Evolutionary conservation across 2,888 invertebrate species (phyloP).

Genomic region (Corbicula japonica): DNA sequence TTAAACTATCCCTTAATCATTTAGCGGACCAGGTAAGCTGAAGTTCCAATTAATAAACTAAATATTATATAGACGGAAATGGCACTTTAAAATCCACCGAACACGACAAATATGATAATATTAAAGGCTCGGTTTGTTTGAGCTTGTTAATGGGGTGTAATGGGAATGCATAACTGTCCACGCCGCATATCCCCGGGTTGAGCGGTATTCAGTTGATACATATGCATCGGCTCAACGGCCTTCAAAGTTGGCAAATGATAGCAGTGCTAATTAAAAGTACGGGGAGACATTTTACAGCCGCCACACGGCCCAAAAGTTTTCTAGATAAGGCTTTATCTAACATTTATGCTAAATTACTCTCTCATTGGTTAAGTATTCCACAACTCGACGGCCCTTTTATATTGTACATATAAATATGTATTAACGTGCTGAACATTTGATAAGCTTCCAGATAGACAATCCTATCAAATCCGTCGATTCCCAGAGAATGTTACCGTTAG

Average conservation of each 20-base stretch:
- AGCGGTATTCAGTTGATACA: too few species aligned
- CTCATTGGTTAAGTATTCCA: too few species aligned
- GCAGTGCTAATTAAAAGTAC: too few species aligned
- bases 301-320: too few species aligned
- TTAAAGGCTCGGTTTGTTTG: neutral
- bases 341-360: too few species aligned
- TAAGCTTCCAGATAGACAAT: neutral
- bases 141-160: neutral
- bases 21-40: slow-evolving; percentile 64
- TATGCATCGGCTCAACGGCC: too few species aligned
- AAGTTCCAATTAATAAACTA: neutral
- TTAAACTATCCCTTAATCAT: slow-evolving; percentile 59
- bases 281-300: too few species aligned
- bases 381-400: neutral
- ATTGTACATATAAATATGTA: neutral
- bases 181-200: neutral
- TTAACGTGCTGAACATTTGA: neutral
- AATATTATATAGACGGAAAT: neutral
- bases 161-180: neutral
- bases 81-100: neutral
- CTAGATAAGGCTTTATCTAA: too few species aligned
- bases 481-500: neutral
- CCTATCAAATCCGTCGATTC: neutral
- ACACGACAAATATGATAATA: neutral
- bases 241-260: too few species aligned